These are phyloP conservation scores for Rhinella marina DNA, from an alignment of 2,797 vertebrate genomes.

Conservation along the genomic window DNA sequence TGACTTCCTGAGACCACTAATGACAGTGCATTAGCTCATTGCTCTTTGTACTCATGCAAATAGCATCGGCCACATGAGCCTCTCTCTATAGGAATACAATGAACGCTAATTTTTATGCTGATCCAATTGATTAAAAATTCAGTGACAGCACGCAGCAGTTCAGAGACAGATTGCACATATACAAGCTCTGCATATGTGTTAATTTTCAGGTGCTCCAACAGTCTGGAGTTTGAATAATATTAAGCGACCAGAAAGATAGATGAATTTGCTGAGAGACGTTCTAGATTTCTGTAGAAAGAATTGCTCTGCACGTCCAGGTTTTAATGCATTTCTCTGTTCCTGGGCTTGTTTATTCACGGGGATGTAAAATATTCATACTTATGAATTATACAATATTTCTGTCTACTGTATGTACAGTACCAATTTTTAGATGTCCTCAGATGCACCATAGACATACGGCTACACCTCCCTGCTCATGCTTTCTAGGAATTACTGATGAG, in stretches of 20 bases:
- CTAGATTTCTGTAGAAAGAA: background rate
- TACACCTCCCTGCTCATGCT: background rate
- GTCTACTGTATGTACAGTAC: background rate
- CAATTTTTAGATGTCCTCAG: background rate
- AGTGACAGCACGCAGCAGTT: background rate
- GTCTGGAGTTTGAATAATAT: background rate
- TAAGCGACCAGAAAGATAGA: background rate
- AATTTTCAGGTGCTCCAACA: background rate
- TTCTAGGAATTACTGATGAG: background rate
- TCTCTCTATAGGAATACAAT: background rate
- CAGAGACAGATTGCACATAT: background rate
- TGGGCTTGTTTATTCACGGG: no score
- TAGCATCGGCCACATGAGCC: background rate
- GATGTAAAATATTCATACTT: background rate
- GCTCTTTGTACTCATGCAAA: background rate
- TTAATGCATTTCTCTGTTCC: background rate
- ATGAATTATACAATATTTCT: background rate
- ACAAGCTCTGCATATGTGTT: background rate
- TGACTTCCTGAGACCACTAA: constrained; percentile 51
- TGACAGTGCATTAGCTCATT: constrained; percentile 47
- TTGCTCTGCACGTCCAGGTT: background rate
- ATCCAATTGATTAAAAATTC: constrained; percentile 21
- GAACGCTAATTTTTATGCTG: constrained; percentile 8
- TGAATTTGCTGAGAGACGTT: background rate
- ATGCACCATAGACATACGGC: background rate